Base-by-base conservation (phyloP, 2,888 invertebrate genomes). In the Drosophila paranaensis region DNA sequence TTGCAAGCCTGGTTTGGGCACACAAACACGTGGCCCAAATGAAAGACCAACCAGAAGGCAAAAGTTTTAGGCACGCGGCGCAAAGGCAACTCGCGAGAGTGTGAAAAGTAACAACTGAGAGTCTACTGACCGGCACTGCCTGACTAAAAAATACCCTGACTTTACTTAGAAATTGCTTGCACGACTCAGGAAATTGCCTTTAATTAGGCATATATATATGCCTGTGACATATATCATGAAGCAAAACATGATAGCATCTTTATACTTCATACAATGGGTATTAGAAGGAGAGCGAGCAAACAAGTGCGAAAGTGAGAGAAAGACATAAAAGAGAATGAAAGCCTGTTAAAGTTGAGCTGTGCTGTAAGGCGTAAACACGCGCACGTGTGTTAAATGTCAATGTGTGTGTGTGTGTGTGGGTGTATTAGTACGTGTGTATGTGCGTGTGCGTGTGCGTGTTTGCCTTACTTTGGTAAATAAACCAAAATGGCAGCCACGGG, bases 371-470 rank as follows among this genome's bases (percentile, higher is more conserved):
- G 65, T 62, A 56, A 77, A 73, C 71, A 70, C 70, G 14, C 43
- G 84, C 81, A 84, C 87, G 87, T 85, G 87, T 85, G 81, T 78
- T 70, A 77, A 80, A 77, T 81, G 71, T 58, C 8, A 5, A 9
- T 37, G 37, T 37, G 25, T 37, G 2, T 11, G 37, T 37, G 37
- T 37, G 6, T 11, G 37, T 14, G 37, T 25, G 25, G 33, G 68
- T 11, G 39, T 27, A 6, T 30, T 16, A 11, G 4, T 16, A 16
- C 9, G 37, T 16, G 84, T 81, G 89, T 78, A 76, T 82, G 87
- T 82, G 79, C n/a, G n/a, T n/a, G n/a, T n/a, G n/a, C n/a, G n/a
- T 79, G 70, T 43, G 72, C 77, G 74, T 35, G 70, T 56, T 37
- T 53, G 45, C 16, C 46, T 64, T 64, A 51, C 61, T 70, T 68